A percentile compares a stretch with the other conserved stretches of the same genome.
These are phyloP conservation scores for Pterostichus madidus DNA, from an alignment of 2,888 invertebrate genomes.

Conservation along the genomic window DNA sequence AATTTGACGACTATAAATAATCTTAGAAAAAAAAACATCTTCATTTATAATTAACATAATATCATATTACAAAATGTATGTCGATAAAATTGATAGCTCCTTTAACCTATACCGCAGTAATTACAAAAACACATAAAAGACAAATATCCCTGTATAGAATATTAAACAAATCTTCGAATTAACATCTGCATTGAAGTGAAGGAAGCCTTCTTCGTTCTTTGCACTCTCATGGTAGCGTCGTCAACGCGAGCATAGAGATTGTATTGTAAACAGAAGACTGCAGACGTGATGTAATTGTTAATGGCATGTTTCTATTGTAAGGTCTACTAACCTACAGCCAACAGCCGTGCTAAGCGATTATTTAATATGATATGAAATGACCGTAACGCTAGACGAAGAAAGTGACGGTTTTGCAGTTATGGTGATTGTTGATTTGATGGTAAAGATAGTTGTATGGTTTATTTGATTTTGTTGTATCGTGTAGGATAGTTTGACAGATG, in stretches of 20 bases:
- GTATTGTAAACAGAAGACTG: conserved; percentile 43
- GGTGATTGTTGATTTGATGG: not conserved
- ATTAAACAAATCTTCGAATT: not conserved
- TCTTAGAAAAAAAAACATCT: no score
- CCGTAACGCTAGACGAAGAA: conserved; percentile 32
- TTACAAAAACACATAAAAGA: conserved; percentile 1
- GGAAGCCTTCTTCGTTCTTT: not conserved
- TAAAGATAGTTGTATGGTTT: no score
- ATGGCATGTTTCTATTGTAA: conserved; percentile 44
- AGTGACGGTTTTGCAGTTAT: conserved; percentile 29
- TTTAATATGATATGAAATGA: conserved; percentile 41
- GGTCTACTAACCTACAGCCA: conserved; percentile 52
- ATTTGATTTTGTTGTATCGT: not conserved
- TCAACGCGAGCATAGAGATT: conserved; percentile 15
- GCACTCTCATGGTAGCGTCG: conserved; percentile 4
- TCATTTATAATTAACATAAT: no score
- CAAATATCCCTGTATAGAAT: not conserved
- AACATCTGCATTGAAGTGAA: not conserved
- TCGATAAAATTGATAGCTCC: no score
- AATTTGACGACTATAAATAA: no score
- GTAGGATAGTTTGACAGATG: not conserved
- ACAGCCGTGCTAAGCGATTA: conserved; percentile 31
- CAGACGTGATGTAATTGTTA: conserved; percentile 51
- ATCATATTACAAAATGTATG: no score
- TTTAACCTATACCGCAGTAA: not conserved